Conservation (phyloP, 92 coral and sea anemone species). For the Phenganax stokvisi region DNA sequence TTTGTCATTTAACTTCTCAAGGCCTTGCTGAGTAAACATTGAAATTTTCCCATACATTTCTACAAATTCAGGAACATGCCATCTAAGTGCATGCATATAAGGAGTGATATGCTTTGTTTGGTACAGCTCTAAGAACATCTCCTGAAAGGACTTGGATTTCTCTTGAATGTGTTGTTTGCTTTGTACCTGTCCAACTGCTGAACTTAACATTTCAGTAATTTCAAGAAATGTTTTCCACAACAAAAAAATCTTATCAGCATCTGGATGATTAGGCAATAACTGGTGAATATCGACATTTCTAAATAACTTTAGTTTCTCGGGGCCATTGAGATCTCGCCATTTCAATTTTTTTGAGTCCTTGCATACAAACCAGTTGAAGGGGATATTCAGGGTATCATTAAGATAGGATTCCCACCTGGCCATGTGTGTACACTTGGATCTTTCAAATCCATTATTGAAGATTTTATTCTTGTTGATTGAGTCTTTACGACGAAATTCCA, state of each 20-base stretch:
- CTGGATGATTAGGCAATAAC: constrained; percentile 23
- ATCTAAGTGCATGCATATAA: constrained; percentile 38
- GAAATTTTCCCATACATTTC: constrained; percentile 35
- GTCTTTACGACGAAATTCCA: constrained; percentile 31
- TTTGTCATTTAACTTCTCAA: constrained; percentile 50
- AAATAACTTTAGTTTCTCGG: constrained; percentile 34
- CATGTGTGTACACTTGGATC: constrained; percentile 37
- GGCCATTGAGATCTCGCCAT: constrained; percentile 41
- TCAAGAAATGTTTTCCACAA: constrained; percentile 32
- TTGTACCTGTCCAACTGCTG: background rate
- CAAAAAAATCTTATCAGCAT: constrained; percentile 19
- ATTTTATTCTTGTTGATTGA: constrained; percentile 34
- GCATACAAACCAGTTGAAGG: constrained; percentile 40
- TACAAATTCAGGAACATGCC: constrained; percentile 46
- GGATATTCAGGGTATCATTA: constrained; percentile 31
- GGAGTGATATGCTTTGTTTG: constrained; percentile 46
- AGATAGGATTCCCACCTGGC: constrained; percentile 33
- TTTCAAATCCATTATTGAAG: constrained; percentile 33
- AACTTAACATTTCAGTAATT: constrained; percentile 7
- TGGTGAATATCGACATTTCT: constrained; percentile 26
- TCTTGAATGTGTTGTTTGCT: background rate
- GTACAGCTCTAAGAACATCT: constrained; percentile 20
- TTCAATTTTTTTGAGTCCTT: constrained; percentile 42
- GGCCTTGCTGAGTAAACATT: constrained; percentile 41
- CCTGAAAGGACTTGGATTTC: constrained; percentile 35